Conservation (phyloP, 2,888 invertebrate species). For the Tipula confusa region DNA sequence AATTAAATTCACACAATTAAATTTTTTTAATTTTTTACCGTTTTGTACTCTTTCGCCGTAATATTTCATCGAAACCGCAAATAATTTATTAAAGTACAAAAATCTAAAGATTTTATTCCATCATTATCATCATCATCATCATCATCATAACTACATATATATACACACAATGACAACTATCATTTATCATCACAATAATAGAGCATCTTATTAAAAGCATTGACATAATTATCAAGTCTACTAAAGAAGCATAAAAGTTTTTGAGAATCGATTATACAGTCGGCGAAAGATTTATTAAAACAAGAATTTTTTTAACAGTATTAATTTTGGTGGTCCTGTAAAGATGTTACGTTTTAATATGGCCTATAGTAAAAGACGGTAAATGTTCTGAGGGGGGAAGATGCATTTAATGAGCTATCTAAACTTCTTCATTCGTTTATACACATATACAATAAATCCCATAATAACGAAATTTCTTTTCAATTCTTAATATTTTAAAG, state of each 20-base stretch:
- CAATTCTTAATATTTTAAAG: no score
- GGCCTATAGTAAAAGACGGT: no score
- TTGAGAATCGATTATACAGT: neutral
- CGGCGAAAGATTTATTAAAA: neutral
- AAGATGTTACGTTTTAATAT: no score
- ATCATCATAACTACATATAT: neutral
- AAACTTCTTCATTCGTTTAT: no score
- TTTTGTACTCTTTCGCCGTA: neutral
- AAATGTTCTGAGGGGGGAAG: no score
- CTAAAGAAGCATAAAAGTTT: neutral
- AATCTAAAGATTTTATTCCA: neutral
- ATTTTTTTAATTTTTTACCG: neutral
- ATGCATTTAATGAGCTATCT: no score
- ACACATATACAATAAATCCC: no score
- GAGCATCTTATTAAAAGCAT: slow-evolving; percentile 6
- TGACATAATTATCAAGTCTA: neutral
- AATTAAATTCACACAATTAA: neutral
- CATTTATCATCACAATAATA: slow-evolving; percentile 12
- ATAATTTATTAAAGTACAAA: neutral
- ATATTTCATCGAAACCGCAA: neutral
- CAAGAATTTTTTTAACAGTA: no score
- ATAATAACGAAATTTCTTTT: no score
- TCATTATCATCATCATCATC: neutral
- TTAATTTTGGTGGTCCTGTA: no score
- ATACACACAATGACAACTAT: neutral